Percentiles rank a stretch among this genome's conserved stretches.
phyloP scores from a whole-genome alignment of 2,797 vertebrate genomes.

The Melanotaenia nigrans region DNA sequence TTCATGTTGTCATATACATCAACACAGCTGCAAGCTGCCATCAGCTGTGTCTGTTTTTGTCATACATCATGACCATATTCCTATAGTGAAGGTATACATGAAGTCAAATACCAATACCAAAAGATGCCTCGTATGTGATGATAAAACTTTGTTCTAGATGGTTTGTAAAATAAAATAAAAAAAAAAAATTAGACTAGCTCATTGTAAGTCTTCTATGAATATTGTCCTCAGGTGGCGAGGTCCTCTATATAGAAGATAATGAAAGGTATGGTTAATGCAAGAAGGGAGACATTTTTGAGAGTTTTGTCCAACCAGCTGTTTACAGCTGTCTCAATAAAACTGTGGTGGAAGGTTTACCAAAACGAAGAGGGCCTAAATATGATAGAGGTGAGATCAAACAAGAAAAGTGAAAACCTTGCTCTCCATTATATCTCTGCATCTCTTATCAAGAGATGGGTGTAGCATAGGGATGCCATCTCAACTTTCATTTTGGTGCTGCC shows the following conservation, averaged over 20 bases:
- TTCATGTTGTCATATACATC: no score
- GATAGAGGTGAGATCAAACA: neutral
- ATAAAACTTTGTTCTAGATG: no score
- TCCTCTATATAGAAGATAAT: neutral
- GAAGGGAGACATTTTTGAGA: neutral
- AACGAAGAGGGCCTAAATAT: neutral
- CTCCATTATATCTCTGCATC: neutral
- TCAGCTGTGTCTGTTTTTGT: no score
- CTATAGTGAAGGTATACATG: neutral
- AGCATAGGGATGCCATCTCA: conserved; percentile 14
- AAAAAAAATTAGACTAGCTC: no score
- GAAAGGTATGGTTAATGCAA: neutral
- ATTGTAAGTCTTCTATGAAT: no score
- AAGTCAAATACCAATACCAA: no score
- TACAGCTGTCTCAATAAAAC: conserved; percentile 1
- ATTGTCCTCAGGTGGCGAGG: neutral
- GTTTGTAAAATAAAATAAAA: no score
- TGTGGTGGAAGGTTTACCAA: neutral
- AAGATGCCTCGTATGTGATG: no score
- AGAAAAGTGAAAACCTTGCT: neutral
- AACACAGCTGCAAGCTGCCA: no score
- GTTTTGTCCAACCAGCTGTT: neutral
- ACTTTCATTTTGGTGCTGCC: conserved; percentile 41
- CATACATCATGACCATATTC: neutral
- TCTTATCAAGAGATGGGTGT: conserved; percentile 15